Conservation (phyloP, 2,113 vertebrate genomes). For the Rhea pennata region DNA sequence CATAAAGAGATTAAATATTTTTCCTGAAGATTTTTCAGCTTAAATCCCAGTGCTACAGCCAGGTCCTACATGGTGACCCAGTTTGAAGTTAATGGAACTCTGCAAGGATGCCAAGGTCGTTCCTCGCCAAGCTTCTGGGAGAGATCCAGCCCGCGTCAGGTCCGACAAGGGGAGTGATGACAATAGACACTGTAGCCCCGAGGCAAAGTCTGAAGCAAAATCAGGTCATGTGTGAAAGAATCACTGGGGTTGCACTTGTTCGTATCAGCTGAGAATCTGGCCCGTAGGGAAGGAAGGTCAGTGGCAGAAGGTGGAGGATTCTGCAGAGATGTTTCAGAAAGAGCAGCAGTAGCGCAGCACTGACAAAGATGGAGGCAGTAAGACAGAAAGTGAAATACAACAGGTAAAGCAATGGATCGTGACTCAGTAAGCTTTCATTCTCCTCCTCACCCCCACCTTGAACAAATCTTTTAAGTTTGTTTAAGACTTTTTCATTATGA, state of each 20-base stretch:
- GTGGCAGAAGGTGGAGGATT: slow-evolving; percentile 36
- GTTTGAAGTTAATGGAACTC: slow-evolving; percentile 36
- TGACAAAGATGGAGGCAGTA: not conserved
- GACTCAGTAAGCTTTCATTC: not conserved
- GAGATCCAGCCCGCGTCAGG: slow-evolving; percentile 16
- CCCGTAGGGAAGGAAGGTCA: not conserved
- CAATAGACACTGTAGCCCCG: slow-evolving; percentile 36
- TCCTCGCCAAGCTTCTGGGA: slow-evolving; percentile 8
- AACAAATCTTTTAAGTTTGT: not conserved
- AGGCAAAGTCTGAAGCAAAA: slow-evolving; percentile 51
- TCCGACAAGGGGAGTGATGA: slow-evolving; percentile 37
- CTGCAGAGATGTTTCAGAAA: not conserved
- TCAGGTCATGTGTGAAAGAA: slow-evolving; percentile 1
- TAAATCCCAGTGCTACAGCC: not conserved
- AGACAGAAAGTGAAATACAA: not conserved
- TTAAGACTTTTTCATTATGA: not conserved
- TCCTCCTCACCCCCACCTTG: not conserved
- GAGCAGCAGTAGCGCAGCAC: not conserved
- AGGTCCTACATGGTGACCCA: not conserved
- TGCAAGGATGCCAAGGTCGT: slow-evolving; percentile 19
- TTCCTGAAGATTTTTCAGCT: not conserved
- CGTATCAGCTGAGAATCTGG: slow-evolving; percentile 20
- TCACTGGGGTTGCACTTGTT: slow-evolving; percentile 18
- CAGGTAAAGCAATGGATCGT: not conserved
- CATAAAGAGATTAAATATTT: not conserved